phyloP scores from a whole-genome alignment of 2,113 vertebrate species.

The Petaurus breviceps region DNA sequence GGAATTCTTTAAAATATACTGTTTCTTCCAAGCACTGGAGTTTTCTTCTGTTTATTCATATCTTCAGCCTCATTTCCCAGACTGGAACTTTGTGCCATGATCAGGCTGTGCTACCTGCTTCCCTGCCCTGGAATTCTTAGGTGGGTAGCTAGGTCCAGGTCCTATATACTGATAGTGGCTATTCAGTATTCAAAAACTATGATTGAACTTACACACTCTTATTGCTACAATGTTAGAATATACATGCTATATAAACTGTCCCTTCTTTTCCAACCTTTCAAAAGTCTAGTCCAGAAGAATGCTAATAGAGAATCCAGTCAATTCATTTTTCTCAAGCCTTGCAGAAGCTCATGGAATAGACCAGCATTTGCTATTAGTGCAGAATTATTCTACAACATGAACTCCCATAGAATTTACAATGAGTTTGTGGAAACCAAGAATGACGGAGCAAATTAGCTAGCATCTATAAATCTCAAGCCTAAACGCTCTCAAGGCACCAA shows the following conservation, averaged over 20 bases:
- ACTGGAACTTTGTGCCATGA: background rate
- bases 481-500: background rate
- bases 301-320: background rate
- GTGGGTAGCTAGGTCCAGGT: background rate
- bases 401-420: background rate
- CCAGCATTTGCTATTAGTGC: background rate
- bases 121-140: background rate
- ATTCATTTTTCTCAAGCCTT: background rate
- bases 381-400: background rate
- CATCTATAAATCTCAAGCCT: background rate
- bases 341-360: background rate
- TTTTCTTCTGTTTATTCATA: background rate
- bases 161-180: background rate
- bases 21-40: background rate
- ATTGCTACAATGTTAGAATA: background rate
- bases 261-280: background rate
- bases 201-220: background rate
- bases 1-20: background rate
- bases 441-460: background rate
- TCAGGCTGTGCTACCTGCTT: background rate
- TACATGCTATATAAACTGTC: background rate
- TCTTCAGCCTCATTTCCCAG: background rate
- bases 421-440: background rate
- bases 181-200: background rate
- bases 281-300: background rate